Base-by-base conservation (phyloP, 2,113 vertebrate genomes). In the Embiotoca jacksoni region DNA sequence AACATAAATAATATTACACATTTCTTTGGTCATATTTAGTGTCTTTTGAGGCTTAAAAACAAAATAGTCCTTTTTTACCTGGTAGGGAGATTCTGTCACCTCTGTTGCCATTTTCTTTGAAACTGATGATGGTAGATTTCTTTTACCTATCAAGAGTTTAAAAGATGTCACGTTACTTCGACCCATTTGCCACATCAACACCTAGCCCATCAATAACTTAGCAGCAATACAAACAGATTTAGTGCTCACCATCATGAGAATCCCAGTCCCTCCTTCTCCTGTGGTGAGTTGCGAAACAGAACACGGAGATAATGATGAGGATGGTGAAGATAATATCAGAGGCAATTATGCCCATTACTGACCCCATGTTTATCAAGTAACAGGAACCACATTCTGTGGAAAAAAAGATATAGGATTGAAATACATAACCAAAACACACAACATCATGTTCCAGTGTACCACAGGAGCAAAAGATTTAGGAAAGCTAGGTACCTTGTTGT, bases 311-410 rank as follows among this genome's bases (percentile, higher is more conserved):
- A 2, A 84, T 67, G 36, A 95, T 93, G 67, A 95, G 64, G 71
- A 95, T 52, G 15, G 94, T 95, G 77, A 96, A 65, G 57, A 94
- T 23, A 9, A 95, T 80, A 54, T 96, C 95, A 65, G 91, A 90
- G 32, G 83, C 58, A 30, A 95, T 86, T 16, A 95, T 89, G 33
- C 75, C 94, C 8, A 93, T 44, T 0, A 94, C 47, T 1, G 91
- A 79, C 10, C 77, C 84, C 71, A 91, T 89, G 59, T 88, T 92
- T 54, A 95, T 86, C 1, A 90, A 50, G 66, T 92, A 94, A 71
- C 95, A 96, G 33, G 88, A 80, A 3, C 76, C 73, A 65, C 94
- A 94, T 0, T 92, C 95, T 96, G 84, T 62, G 14, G 37, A 69
- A 53, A 61, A 52, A 65, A 10, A 31, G 78, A 15, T 23, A 71